Evolutionary conservation across 2,113 vertebrate species (phyloP).

Genomic region (Apodemus sylvaticus): DNA sequence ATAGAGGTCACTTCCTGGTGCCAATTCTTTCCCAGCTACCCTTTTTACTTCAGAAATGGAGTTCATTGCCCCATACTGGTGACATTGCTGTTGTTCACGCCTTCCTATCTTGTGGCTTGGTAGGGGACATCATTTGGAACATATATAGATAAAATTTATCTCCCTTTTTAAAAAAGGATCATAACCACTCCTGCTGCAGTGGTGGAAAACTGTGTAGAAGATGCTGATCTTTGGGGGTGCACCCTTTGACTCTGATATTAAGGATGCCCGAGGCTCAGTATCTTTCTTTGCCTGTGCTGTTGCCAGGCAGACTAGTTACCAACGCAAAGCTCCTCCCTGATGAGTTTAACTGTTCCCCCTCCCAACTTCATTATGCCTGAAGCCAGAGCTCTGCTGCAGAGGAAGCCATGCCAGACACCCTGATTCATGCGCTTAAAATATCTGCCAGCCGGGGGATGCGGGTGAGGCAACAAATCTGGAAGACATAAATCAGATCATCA

Average conservation of each 20-base stretch:
- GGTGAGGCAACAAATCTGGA: conserved; percentile 69
- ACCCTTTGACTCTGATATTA: conserved; percentile 43
- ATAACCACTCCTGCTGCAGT: background rate
- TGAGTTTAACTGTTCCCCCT: conserved; percentile 59
- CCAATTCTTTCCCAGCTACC: conserved; percentile 51
- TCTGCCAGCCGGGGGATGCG: conserved; percentile 59
- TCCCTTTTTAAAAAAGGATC: background rate
- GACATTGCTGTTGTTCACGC: conserved; percentile 77
- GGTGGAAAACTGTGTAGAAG: background rate
- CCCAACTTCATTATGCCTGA: conserved; percentile 64
- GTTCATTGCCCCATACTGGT: conserved; percentile 71
- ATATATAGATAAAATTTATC: conserved; percentile 63
- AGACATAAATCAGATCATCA: conserved; percentile 66
- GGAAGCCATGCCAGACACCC: conserved; percentile 64
- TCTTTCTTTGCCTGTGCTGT: conserved; percentile 56
- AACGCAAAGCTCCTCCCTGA: conserved; percentile 66
- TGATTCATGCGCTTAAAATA: conserved; percentile 72
- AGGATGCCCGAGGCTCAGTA: background rate
- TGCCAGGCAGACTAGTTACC: conserved; percentile 71
- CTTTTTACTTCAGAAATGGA: conserved; percentile 42
- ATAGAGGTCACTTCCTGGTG: background rate
- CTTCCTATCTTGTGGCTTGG: conserved; percentile 69
- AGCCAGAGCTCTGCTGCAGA: conserved; percentile 64
- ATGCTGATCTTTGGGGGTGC: conserved; percentile 30
- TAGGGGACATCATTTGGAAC: conserved; percentile 73